Conservation (phyloP, 2,888 invertebrate species). For the Plusia festucae region DNA sequence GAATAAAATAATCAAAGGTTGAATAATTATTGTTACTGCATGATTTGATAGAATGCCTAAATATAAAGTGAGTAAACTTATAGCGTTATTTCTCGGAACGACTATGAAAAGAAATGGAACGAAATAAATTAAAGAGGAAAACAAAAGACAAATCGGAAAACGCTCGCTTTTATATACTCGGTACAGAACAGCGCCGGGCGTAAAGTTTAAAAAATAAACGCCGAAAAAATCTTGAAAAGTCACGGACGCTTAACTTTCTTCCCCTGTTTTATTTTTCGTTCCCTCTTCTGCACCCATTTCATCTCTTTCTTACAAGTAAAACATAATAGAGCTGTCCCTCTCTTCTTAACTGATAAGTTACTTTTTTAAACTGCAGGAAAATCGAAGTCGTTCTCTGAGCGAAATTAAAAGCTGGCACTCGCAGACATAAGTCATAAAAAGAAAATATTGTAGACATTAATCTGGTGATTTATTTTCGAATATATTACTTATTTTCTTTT, state of each 20-base stretch:
- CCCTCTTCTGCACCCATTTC: conserved; percentile 78
- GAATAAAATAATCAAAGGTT: conserved; percentile 13
- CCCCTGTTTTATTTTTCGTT: conserved; percentile 88
- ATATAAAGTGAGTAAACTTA: conserved; percentile 39
- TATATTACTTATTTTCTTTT: conserved; percentile 59
- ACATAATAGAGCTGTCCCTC: conserved; percentile 70
- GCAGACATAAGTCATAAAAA: conserved; percentile 87
- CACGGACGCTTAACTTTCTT: conserved; percentile 90
- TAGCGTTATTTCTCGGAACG: conserved; percentile 45
- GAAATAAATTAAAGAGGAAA: conserved; percentile 74
- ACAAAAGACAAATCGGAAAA: conserved; percentile 82
- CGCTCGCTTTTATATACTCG: conserved; percentile 81
- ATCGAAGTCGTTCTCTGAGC: conserved; percentile 84
- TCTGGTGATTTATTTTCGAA: conserved; percentile 71
- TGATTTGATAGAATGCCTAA: conserved; percentile 35
- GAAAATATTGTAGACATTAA: conserved; percentile 82
- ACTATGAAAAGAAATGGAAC: conserved; percentile 70
- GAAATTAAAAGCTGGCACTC: conserved; percentile 87
- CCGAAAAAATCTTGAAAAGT: conserved; percentile 89
- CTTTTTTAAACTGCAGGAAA: conserved; percentile 88
- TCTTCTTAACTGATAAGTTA: conserved; percentile 87
- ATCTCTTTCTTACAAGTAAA: conserved; percentile 68
- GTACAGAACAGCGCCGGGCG: conserved; percentile 73
- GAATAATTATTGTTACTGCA: conserved; percentile 5
- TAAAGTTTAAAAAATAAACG: conserved; percentile 88